phyloP scores from a whole-genome alignment of 2,113 vertebrate genomes.

The Barnardius zonarius region DNA sequence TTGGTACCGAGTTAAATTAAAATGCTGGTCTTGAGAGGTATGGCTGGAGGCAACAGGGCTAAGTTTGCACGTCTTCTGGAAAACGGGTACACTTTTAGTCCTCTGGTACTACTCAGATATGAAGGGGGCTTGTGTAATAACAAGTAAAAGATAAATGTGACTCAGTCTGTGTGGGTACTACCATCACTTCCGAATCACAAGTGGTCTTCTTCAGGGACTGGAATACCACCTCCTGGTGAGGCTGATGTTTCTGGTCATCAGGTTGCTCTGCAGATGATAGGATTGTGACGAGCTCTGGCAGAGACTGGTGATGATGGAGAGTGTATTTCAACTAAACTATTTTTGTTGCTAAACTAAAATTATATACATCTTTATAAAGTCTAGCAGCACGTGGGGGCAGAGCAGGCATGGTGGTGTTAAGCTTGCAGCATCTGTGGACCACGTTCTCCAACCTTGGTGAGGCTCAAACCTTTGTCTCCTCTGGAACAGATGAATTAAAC shows the following conservation, averaged over 20 bases:
- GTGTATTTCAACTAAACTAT: neutral
- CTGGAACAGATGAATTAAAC: neutral
- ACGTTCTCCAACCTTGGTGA: rapidly evolving
- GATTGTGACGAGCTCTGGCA: neutral
- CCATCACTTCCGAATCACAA: neutral
- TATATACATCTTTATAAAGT: neutral
- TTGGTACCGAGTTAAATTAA: neutral
- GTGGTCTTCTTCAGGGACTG: neutral
- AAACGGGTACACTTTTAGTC: neutral
- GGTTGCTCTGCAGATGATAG: neutral
- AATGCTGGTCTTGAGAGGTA: neutral
- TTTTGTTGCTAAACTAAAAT: neutral
- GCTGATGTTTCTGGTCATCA: neutral
- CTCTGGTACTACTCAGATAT: neutral
- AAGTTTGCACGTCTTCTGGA: neutral
- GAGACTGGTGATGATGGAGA: neutral
- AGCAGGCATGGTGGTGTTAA: neutral
- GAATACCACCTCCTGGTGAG: neutral
- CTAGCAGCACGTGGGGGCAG: neutral
- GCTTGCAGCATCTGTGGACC: neutral
- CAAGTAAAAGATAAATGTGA: neutral
- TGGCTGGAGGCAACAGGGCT: neutral
- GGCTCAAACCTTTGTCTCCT: neutral
- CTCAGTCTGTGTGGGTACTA: neutral
- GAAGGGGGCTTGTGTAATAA: neutral